Percentiles rank a stretch among this genome's conserved stretches.
These are phyloP conservation scores for Eumerus sabulonum DNA, from an alignment of 2,888 invertebrate genomes.

Conservation along the genomic window DNA sequence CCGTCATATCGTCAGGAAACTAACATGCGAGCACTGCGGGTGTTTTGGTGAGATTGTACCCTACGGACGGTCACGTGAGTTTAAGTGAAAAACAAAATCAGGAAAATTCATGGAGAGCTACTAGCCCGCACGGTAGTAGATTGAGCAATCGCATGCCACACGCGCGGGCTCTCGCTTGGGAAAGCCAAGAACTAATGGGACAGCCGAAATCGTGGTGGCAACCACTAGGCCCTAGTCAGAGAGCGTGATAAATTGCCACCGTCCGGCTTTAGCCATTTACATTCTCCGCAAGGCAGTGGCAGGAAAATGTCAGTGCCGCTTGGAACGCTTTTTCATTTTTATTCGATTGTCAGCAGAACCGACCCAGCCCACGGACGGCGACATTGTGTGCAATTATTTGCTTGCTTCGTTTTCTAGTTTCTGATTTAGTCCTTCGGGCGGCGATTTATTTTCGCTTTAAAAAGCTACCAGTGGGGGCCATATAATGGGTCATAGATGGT, in stretches of 20 bases:
- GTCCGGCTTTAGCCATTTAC: slow-evolving; percentile 36
- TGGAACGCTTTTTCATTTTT: slow-evolving; percentile 11
- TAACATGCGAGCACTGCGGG: neutral
- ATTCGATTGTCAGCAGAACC: slow-evolving; percentile 26
- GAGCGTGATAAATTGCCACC: slow-evolving; percentile 49
- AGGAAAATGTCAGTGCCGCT: slow-evolving; percentile 25
- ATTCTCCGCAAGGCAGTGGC: slow-evolving; percentile 15
- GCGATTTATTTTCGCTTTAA: slow-evolving; percentile 11
- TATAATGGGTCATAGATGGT: too few species aligned
- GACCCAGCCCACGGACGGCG: slow-evolving; percentile 14
- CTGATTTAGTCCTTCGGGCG: too few species aligned
- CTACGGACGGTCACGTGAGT: slow-evolving; percentile 34
- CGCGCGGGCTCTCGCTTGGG: slow-evolving; percentile 33
- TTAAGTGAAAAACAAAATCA: slow-evolving; percentile 5
- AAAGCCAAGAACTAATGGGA: too few species aligned
- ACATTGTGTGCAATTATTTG: slow-evolving; percentile 15
- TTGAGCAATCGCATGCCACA: slow-evolving; percentile 53
- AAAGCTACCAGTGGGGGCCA: too few species aligned
- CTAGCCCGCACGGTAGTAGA: slow-evolving; percentile 14
- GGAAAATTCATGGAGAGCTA: slow-evolving; percentile 9
- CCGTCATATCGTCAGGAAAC: neutral
- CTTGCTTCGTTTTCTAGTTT: slow-evolving; percentile 8
- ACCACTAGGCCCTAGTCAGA: slow-evolving; percentile 18
- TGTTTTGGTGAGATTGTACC: neutral
- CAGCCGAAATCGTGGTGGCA: neutral